Evolutionary conservation across 2,888 invertebrate genomes (phyloP), one percentile per base, ranked within the genome.

Genomic region (Philhelius pedissequus): DNA sequence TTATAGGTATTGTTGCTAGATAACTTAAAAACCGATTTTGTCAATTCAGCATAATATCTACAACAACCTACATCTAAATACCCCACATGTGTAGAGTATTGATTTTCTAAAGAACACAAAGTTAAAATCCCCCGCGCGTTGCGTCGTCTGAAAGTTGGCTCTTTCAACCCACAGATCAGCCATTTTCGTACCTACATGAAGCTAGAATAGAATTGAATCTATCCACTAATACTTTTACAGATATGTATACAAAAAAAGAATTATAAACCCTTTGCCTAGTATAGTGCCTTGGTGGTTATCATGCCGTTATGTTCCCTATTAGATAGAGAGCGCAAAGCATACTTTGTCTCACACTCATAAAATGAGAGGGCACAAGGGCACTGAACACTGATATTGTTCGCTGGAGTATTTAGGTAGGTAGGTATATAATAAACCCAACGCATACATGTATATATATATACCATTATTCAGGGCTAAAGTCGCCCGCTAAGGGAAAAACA

Each of bases 371-470:
- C 43, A 56, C 25, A 43, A 77, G 76, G 64, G 77, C 27, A 71
- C 81, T 30, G 81, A 82, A 71, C 27, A 71, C 81, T 30, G 81
- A 82, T 82, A 82, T 82, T 82, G 81, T 82, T 82, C 71, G 30
- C 43, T 50, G 58, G 43, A 18, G n/a, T 38, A 62, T 62, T 18
- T 62, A 30, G n/a, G n/a, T n/a, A n/a, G n/a, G n/a, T n/a, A n/a
- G n/a, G n/a, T n/a, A n/a, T n/a, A n/a, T n/a, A n/a, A n/a, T n/a
- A 30, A 43, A 15, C 43, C 40, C 43, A 15, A 62, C 43, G 27
- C 62, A n/a, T 40, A 32, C 43, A 22, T 22, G 4, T 11, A 73
- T 5, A 15, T 35, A 30, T 35, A 32, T 32, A 4, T 58, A 58
- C 1, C 35, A 22, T 11, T n/a, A 69, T 40, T 52, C 32, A 52